phyloP scores from a whole-genome alignment of 2,797 vertebrate species.

The Onychomys arenicola region DNA sequence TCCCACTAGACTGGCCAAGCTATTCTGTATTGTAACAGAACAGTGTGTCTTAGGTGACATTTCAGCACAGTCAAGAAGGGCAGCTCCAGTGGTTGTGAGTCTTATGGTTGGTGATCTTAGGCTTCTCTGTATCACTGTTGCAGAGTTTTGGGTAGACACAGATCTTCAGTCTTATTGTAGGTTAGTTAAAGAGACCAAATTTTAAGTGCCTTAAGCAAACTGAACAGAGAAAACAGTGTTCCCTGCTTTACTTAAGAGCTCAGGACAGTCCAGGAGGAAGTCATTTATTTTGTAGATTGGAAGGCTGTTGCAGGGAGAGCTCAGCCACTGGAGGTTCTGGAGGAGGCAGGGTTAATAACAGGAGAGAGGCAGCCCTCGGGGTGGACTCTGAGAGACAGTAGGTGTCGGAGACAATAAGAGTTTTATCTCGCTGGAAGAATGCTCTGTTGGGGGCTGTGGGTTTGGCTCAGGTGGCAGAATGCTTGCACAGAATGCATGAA shows the following conservation, averaged over 20 bases:
- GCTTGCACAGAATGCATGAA: neutral
- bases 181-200: constrained; percentile 35
- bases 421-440: neutral
- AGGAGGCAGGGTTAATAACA: neutral
- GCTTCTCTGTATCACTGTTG: neutral
- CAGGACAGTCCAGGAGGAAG: neutral
- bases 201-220: constrained; percentile 58
- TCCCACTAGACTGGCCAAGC: neutral
- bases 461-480: neutral
- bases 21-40: constrained; percentile 20
- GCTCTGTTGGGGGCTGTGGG: neutral
- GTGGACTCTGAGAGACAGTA: neutral
- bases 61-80: constrained; percentile 8
- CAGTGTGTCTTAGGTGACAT: neutral
- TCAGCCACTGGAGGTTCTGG: neutral
- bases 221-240: constrained; percentile 19
- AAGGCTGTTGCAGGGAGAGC: neutral
- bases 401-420: neutral
- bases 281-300: constrained; percentile 7
- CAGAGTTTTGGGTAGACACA: constrained; percentile 46
- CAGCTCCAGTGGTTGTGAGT: neutral
- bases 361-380: neutral
- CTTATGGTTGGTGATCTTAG: neutral
- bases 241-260: neutral
- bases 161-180: neutral